Percentiles rank a stretch among this genome's conserved stretches.
Conservation (phyloP, 1,140 invertebrate species). For the Littorina saxatilis region DNA sequence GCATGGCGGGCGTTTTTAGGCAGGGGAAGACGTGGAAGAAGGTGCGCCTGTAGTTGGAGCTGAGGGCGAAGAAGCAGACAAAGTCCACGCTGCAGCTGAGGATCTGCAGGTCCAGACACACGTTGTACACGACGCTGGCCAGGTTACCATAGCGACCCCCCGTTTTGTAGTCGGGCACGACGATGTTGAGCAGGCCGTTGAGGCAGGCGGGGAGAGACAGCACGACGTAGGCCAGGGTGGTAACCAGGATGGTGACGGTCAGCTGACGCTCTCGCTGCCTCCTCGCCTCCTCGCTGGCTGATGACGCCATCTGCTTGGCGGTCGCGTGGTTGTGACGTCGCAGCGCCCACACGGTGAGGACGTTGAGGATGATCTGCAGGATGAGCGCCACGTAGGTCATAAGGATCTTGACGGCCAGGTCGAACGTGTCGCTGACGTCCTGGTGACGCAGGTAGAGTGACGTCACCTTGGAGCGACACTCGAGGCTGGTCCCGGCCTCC, state of each 20-base stretch:
- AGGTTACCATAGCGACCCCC: neutral
- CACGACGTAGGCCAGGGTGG: neutral
- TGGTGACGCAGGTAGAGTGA: neutral
- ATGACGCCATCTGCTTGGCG: neutral
- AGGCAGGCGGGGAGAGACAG: neutral
- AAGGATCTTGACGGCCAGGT: neutral
- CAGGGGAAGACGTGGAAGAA: neutral
- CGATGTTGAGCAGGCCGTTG: neutral
- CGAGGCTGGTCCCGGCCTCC: neutral
- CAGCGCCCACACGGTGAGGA: neutral
- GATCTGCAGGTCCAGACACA: neutral
- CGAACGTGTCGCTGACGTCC: constrained; percentile 7
- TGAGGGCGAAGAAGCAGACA: constrained; percentile 5
- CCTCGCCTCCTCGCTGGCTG: neutral
- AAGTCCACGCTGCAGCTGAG: constrained; percentile 14
- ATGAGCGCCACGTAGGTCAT: constrained; percentile 9
- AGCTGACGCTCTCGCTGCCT: constrained; percentile 8
- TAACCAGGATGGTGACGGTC: constrained; percentile 7
- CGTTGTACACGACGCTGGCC: neutral
- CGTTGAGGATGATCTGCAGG: neutral
- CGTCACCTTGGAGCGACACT: neutral
- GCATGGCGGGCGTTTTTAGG: neutral
- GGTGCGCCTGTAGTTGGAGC: neutral
- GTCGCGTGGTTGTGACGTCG: neutral
- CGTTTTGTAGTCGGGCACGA: neutral